Percentiles rank a stretch among this genome's conserved stretches.
Evolutionary conservation across 2,888 invertebrate genomes (phyloP).

Genomic region (Branchellion lobata): DNA sequence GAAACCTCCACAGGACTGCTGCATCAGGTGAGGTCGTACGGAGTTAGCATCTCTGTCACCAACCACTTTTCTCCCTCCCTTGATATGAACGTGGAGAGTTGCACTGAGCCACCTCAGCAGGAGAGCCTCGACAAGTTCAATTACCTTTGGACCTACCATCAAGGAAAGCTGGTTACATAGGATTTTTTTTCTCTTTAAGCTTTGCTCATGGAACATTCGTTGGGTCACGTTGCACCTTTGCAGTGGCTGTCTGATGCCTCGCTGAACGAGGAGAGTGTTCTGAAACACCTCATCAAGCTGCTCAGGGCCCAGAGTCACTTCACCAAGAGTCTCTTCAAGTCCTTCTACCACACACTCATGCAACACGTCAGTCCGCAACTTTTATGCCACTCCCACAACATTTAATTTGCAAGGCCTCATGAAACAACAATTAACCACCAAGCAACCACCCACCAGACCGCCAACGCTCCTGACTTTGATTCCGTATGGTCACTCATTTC

Average conservation of each 20-base stretch:
- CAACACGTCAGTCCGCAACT: constrained; percentile 50
- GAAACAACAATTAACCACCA: too few relatives aligned
- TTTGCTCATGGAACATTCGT: too few relatives aligned
- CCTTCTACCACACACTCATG: constrained; percentile 56
- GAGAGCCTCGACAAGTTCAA: constrained; percentile 54
- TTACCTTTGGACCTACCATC: constrained; percentile 56
- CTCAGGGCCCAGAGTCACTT: constrained; percentile 54
- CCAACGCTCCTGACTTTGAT: constrained; percentile 34
- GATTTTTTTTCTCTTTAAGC: neutral
- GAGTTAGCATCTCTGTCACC: constrained; percentile 56
- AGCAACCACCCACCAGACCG: constrained; percentile 37
- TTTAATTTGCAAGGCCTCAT: neutral
- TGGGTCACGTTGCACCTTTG: constrained; percentile 40
- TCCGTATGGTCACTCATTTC: constrained; percentile 51
- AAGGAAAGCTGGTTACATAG: constrained; percentile 51
- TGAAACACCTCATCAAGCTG: constrained; percentile 53
- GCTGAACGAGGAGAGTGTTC: constrained; percentile 53
- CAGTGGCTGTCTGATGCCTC: constrained; percentile 55
- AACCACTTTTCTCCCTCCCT: constrained; percentile 56
- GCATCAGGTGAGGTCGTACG: constrained; percentile 35
- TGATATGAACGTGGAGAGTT: constrained; percentile 55
- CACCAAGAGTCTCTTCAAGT: constrained; percentile 54
- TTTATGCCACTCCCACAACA: too few relatives aligned
- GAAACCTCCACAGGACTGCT: constrained; percentile 9
- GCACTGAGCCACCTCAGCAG: constrained; percentile 50